Evolutionary conservation across 2,113 vertebrate species (phyloP).

Genomic region (Gadus chalcogrammus): DNA sequence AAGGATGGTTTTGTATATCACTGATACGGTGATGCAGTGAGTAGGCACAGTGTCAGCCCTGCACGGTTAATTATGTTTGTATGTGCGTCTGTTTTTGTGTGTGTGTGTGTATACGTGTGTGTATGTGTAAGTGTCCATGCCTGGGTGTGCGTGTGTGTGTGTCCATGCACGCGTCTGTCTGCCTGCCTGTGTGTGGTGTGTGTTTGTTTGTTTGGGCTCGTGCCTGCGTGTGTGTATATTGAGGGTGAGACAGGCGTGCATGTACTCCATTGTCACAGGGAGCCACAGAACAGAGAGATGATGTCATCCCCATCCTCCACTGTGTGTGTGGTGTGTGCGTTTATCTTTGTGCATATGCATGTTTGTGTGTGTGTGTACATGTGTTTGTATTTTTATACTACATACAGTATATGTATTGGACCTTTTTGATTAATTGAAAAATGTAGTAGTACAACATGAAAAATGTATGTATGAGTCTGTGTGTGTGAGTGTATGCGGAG

Average conservation of each 20-base stretch:
- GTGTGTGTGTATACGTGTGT: neutral
- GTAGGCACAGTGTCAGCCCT: neutral
- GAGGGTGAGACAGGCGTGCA: neutral
- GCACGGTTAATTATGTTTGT: neutral
- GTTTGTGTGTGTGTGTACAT: neutral
- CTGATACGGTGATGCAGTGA: neutral
- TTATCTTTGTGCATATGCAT: neutral
- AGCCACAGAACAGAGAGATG: slow-evolving; percentile 4
- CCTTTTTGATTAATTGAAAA: too few relatives aligned
- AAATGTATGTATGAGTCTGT: neutral
- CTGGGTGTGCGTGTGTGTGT: neutral
- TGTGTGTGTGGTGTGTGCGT: neutral
- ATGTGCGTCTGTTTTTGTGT: neutral
- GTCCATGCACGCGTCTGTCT: neutral
- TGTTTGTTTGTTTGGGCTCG: neutral
- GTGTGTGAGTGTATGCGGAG: neutral
- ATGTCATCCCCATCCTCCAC: slow-evolving; percentile 3
- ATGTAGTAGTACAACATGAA: neutral
- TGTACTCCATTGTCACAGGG: slow-evolving; percentile 8
- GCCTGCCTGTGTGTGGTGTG: neutral
- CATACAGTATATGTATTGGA: neutral
- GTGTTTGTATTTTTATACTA: neutral
- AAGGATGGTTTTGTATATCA: too few relatives aligned
- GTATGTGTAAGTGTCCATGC: neutral
- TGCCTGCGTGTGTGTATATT: slow-evolving; percentile 2